phyloP scores from a whole-genome alignment of 1,140 invertebrate genomes.

The Heliothis virescens region DNA sequence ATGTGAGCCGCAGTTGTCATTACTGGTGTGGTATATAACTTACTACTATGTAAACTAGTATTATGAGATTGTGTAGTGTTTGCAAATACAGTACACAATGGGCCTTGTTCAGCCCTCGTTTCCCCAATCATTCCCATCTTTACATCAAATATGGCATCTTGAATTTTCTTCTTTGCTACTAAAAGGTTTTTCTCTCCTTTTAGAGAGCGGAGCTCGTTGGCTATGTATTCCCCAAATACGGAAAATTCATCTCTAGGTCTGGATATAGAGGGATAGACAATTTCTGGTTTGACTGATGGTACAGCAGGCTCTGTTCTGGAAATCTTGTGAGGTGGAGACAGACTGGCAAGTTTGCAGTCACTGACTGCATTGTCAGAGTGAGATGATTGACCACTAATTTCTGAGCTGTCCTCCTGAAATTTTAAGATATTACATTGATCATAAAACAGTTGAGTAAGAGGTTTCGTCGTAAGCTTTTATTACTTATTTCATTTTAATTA shows the following conservation, averaged over 20 bases:
- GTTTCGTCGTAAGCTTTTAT: no score
- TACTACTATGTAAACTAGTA: slow-evolving; percentile 66
- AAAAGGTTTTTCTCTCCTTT: slow-evolving; percentile 81
- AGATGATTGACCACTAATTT: slow-evolving; percentile 59
- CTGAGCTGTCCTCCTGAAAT: slow-evolving; percentile 70
- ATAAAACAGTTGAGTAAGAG: background rate
- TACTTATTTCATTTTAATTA: no score
- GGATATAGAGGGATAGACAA: slow-evolving; percentile 58
- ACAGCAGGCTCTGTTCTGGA: slow-evolving; percentile 64
- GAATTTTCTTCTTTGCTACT: slow-evolving; percentile 82
- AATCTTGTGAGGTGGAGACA: slow-evolving; percentile 73
- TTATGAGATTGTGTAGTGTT: slow-evolving; percentile 65
- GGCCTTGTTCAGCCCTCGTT: slow-evolving; percentile 61
- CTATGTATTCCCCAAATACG: slow-evolving; percentile 81
- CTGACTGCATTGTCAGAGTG: slow-evolving; percentile 54
- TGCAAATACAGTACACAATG: slow-evolving; percentile 69
- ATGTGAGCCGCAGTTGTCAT: slow-evolving; percentile 72
- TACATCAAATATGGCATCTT: slow-evolving; percentile 83
- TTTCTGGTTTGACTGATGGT: slow-evolving; percentile 67
- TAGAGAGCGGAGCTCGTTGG: slow-evolving; percentile 77
- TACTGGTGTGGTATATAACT: slow-evolving; percentile 72
- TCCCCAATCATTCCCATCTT: slow-evolving; percentile 82
- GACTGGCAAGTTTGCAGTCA: slow-evolving; percentile 69
- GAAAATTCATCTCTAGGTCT: slow-evolving; percentile 78
- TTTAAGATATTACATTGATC: slow-evolving; percentile 17